Evolutionary conservation across 2,888 invertebrate genomes (phyloP).

Genomic region (Sarcophaga variegata): DNA sequence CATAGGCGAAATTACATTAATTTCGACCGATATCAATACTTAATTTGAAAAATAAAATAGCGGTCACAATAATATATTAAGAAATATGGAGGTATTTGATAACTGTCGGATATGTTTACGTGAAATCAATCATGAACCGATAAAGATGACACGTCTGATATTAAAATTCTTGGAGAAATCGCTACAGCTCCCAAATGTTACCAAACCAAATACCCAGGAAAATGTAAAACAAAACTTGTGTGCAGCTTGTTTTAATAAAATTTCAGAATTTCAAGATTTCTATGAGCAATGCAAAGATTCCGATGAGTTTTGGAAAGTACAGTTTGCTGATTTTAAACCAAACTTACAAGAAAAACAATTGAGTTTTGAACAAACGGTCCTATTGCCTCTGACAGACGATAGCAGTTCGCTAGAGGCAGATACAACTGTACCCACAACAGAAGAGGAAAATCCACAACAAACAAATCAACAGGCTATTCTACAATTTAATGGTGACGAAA

Average conservation of each 20-base stretch:
- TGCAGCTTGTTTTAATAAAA: conserved; percentile 62
- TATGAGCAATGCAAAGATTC: conserved; percentile 62
- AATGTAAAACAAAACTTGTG: conserved; percentile 66
- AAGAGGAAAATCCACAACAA: conserved; percentile 2
- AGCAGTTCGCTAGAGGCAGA: conserved; percentile 48
- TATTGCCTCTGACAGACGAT: conserved; percentile 26
- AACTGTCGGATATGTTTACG: conserved; percentile 66
- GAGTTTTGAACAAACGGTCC: conserved; percentile 6
- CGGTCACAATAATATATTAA: conserved; percentile 29
- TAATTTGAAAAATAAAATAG: conserved; percentile 35
- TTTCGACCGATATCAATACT: background rate
- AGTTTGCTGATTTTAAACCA: conserved; percentile 44
- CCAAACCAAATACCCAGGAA: conserved; percentile 21
- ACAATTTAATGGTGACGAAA: background rate
- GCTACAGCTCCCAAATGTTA: conserved; percentile 52
- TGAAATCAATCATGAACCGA: conserved; percentile 57
- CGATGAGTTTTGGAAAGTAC: conserved; percentile 61
- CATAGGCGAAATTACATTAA: conserved; percentile 60
- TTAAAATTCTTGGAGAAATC: conserved; percentile 56
- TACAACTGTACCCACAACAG: conserved; percentile 50
- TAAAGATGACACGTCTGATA: conserved; percentile 61
- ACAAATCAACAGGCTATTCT: background rate
- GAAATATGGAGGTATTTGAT: conserved; percentile 59
- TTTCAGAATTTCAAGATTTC: conserved; percentile 64
- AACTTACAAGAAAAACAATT: background rate